These are phyloP conservation scores for Ryuthela nishihirai DNA, from an alignment of 2,888 invertebrate species.

Conservation along the genomic window DNA sequence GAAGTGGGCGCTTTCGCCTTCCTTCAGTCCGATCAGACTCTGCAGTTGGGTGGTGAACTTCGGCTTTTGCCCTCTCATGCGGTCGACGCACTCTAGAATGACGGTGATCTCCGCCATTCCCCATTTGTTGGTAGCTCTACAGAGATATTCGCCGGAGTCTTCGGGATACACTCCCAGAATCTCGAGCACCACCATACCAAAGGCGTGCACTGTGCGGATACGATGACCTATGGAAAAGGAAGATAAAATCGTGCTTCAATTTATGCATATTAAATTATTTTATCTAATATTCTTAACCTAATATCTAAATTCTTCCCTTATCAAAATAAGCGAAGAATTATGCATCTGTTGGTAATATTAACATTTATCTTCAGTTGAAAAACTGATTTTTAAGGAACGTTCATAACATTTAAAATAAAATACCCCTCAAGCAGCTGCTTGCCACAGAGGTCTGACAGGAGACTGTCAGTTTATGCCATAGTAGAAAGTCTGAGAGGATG, in stretches of 20 bases:
- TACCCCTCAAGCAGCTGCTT: no score
- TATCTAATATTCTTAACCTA: neutral
- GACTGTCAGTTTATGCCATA: no score
- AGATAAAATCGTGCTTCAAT: neutral
- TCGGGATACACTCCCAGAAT: conserved; percentile 91
- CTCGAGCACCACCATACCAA: conserved; percentile 96
- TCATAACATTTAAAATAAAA: no score
- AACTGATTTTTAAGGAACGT: no score
- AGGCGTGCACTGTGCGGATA: conserved; percentile 95
- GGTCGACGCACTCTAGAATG: conserved; percentile 78
- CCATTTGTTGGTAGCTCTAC: conserved; percentile 78
- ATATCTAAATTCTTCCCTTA: neutral
- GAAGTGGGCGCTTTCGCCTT: conserved; percentile 91
- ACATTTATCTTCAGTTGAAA: no score
- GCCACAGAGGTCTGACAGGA: no score
- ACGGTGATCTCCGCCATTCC: conserved; percentile 77
- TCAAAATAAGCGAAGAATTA: neutral
- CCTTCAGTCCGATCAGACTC: conserved; percentile 76
- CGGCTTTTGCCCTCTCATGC: conserved; percentile 78
- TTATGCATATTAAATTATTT: neutral
- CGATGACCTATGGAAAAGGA: conserved; percentile 66
- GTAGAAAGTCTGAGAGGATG: no score
- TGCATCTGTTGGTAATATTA: no score
- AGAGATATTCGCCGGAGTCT: conserved; percentile 86
- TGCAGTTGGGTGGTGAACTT: conserved; percentile 83